Conservation (phyloP, 2,113 vertebrate genomes). For the Hydrolagus affinis region DNA sequence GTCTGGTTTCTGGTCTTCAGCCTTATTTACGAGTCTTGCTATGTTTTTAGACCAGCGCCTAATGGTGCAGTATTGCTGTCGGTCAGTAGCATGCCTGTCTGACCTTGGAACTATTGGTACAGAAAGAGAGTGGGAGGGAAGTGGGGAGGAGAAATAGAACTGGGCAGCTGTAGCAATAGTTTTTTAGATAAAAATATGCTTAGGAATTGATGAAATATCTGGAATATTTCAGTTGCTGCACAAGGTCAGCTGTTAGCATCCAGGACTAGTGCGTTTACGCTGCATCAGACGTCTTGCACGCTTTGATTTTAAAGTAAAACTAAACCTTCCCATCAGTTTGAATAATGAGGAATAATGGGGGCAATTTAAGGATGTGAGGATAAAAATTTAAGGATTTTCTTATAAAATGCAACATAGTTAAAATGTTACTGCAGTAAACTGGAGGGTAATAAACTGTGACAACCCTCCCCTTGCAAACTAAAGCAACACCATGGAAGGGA, state of each 20-base stretch:
- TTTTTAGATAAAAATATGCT: neutral
- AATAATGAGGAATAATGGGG: too few species aligned
- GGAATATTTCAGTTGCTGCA: neutral
- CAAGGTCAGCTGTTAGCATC: slow-evolving; percentile 16
- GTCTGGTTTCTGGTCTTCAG: neutral
- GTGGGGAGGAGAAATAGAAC: neutral
- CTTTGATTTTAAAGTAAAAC: too few species aligned
- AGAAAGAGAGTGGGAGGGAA: neutral
- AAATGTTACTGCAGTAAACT: too few species aligned
- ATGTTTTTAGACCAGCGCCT: neutral
- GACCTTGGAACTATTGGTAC: neutral
- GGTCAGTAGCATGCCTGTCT: neutral
- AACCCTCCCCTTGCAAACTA: too few species aligned
- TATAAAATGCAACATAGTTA: too few species aligned
- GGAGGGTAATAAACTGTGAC: too few species aligned
- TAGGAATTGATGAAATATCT: neutral
- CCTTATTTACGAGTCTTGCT: too few species aligned
- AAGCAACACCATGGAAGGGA: too few species aligned
- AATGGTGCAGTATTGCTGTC: neutral
- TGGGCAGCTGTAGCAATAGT: neutral
- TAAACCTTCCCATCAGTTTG: too few species aligned
- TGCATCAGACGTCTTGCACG: too few species aligned
- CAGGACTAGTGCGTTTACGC: neutral
- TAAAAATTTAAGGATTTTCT: too few species aligned
- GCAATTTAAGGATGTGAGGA: too few species aligned